Base-by-base conservation (phyloP, 2,888 invertebrate species). In the Eupsilia transversa region DNA sequence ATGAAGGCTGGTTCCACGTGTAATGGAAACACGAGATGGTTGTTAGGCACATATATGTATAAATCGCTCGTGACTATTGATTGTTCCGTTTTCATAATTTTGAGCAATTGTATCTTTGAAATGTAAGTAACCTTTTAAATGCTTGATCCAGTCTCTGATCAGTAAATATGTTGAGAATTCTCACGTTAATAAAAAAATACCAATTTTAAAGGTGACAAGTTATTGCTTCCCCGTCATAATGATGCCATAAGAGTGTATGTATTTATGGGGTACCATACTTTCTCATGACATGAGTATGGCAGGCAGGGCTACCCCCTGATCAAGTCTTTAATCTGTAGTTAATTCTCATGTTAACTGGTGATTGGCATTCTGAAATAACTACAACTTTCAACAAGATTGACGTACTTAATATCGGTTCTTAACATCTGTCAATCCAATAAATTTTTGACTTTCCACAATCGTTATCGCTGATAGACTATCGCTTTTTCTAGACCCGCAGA, bases 1-100 rank as follows among this genome's bases (percentile, higher is more conserved):
- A 69, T 77, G 35, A 35, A 43, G 33, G 43, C 12, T 63, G 30
- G 17, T 41, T 38, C 63, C 66, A 59, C 74, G 74, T 79, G 79
- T 70, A 63, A 17, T 41, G 14, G 20, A 41, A 72, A 52, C 33
- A 56, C 20, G 7, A 43, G 14, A 59, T 20, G 20, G 10, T 60
- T 14, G n/a, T 35, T 33, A 30, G 3, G 57, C 12, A 23, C 20
- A 2, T 33, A 27, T 17, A 0, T 33, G 23, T 17, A 0, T 23
- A 30, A 4, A n/a, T 33, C 3, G 14, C 10, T 30, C 14, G 30
- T 70, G 20, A n/a, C 30, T 49, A n/a, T 30, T 30, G n/a, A 14
- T 57, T 27, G 27, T 30, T 27, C 20, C 41, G 2, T n/a, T 14
- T 17, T 35, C 60, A n/a, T 60, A 7, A 27, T 27, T 27, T 54